Conservation (phyloP, 2,888 invertebrate species). For the Busseola fusca region DNA sequence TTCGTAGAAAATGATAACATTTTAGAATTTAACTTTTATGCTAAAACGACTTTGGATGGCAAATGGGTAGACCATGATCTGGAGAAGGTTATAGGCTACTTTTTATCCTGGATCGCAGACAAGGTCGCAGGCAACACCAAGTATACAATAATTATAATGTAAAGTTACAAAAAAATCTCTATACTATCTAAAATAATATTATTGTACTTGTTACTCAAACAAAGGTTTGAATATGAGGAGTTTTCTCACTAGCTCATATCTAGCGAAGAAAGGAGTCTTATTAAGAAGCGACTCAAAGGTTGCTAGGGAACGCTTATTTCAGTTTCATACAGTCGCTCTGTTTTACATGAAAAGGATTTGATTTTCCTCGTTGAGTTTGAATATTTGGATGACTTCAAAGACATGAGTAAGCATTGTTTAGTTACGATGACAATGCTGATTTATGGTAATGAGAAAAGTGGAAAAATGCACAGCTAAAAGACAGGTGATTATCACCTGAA, state of each 20-base stretch:
- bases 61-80: no score
- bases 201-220: slow-evolving; percentile 9
- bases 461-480: background rate
- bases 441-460: background rate
- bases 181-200: no score
- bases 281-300: slow-evolving; percentile 48
- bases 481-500: background rate
- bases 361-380: slow-evolving; percentile 32
- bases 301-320: slow-evolving; percentile 44
- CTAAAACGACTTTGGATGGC: no score
- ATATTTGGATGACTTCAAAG: background rate
- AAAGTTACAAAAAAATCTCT: no score
- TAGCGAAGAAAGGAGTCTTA: slow-evolving; percentile 17
- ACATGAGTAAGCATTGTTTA: background rate
- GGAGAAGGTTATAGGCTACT: no score
- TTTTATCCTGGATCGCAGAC: no score
- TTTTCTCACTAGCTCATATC: slow-evolving; percentile 11
- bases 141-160: background rate
- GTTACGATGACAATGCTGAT: background rate
- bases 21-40: no score
- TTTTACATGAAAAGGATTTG: slow-evolving; percentile 32
- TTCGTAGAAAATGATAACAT: no score
- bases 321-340: slow-evolving; percentile 24
- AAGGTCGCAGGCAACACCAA: no score
- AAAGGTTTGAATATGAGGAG: slow-evolving; percentile 2